Evolutionary conservation across 2,888 invertebrate genomes (phyloP), one percentile per base, ranked within the genome.

Genomic region (Hirudinaria manillensis): DNA sequence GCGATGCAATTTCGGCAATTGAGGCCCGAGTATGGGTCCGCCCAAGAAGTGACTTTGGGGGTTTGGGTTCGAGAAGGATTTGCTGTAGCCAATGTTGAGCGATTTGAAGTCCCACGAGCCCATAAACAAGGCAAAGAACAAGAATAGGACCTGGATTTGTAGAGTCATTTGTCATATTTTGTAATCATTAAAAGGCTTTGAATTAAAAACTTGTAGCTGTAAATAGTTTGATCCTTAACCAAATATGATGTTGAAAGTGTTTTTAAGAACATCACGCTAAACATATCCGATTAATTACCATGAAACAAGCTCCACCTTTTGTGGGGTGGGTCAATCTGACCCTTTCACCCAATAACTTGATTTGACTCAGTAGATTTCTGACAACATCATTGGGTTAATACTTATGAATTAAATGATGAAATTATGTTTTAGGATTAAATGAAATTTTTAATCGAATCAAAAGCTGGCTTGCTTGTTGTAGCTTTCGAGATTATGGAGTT

Each of bases 401-500:
- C 4, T 61, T 16, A 61, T 29, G n/a, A 27, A 21, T 61, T 13
- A 53, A 16, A 61, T 27, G 21, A 13, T 45, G 45, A 1, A 45
- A 38, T 38, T 38, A 38, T 38, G 38, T 7, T 45, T 45, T 45
- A 45, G 10, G 16, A 45, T 45, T 45, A 45, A 45, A 16, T 45
- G n/a, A 16, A 1, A 16, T 45, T 7, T 45, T 45, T 16, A 45
- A 45, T 45, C 1, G 16, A 27, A 13, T 27, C 10, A 3, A 61
- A 27, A 61, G 7, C 13, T 1, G 7, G 61, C 55, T 36, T 29
- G 81, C 82, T 81, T 81, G 79, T 86, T 86, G 77, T 81, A 84
- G 75, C 80, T 84, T 79, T 86, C 85, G 74, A 85, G 79, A 3
- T 80, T 78, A 73, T 85, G 84, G 32, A 86, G 80, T 80, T 85